Base-by-base conservation (phyloP, 2,797 vertebrate species). In the Enteromius fasciolatus region DNA sequence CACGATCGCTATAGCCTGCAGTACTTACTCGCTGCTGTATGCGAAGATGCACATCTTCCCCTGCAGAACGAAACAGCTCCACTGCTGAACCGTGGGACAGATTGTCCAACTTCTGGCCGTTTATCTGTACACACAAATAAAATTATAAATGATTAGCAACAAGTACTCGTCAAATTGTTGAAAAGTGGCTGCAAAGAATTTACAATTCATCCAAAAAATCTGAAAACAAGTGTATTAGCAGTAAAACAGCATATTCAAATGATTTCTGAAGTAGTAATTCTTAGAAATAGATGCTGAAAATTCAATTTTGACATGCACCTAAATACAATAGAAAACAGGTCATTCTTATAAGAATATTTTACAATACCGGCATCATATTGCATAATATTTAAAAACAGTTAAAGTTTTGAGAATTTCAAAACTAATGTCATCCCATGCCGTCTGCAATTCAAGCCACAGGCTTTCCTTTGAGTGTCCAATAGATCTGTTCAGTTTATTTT, bases 41-140 rank as follows among this genome's bases (percentile, higher is more conserved):
- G 72, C 89, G 91, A 39, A 99, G 94, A 76, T 94, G 93, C 76
- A 99, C 98, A 0, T 96, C 87, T 76, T 90, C 95, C 70, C 97
- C 98, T 0, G 98, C 96, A 0, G 93, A 95, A 83, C 95, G 94
- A 91, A 99, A 99, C 76, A 98, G 92, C 0, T 97, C 94, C 90
- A 99, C 98, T 1, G 94, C 96, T 25, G 94, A 92, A 87, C 83
- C 88, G 83, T 99, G 98, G n/a, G 92, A 90, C 85, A 92, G 91
- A 75, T 96, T 91, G 90, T 95, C 94, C 76, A 99, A 90, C 78
- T 90, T 91, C 48, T 88, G 83, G 23, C 96, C 97, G 61, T 99
- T 99, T 83, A 99, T 95, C 98, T 99, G 87, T 46, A 87, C 11
- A 23, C 7, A 20, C 18, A 52, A 20, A 52, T 3, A 54, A 54